These are phyloP conservation scores for Ciconia stormi DNA, from an alignment of 2,113 vertebrate genomes.

Conservation along the genomic window DNA sequence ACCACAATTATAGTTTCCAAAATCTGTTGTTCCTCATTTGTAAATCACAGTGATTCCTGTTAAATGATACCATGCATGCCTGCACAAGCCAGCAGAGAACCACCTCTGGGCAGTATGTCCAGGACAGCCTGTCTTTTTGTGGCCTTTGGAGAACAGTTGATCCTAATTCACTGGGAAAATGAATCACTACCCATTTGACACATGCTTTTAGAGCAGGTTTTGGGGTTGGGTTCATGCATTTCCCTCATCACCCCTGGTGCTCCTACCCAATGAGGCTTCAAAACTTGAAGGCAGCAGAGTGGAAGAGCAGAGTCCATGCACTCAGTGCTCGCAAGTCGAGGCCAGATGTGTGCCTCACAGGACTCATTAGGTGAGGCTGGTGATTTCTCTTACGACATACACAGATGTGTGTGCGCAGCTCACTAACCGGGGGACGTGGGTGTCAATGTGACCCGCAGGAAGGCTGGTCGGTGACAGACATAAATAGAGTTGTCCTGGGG, in stretches of 20 bases:
- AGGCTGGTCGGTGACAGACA: not conserved
- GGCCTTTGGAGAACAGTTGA: not conserved
- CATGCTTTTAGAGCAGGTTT: not conserved
- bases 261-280: rapidly evolving
- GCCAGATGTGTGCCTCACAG: not conserved
- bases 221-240: not conserved
- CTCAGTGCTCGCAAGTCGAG: not conserved
- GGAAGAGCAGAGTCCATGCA: not conserved
- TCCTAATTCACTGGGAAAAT: not conserved
- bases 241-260: rapidly evolving
- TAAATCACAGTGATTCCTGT: conserved; percentile 62
- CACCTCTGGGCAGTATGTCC: not conserved
- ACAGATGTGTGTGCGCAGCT: rapidly evolving
- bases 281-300: not conserved
- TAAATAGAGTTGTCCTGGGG: not conserved
- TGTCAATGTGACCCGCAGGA: not conserved
- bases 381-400: rapidly evolving
- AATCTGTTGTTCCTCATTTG: conserved; percentile 70
- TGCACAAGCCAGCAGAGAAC: not conserved
- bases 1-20: conserved; percentile 66
- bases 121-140: not conserved
- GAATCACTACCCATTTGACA: not conserved
- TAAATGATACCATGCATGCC: not conserved
- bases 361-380: not conserved
- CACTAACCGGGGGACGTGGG: not conserved